Evolutionary conservation across 2,797 vertebrate genomes (phyloP).

Genomic region (Ctenosaura bakeri): DNA sequence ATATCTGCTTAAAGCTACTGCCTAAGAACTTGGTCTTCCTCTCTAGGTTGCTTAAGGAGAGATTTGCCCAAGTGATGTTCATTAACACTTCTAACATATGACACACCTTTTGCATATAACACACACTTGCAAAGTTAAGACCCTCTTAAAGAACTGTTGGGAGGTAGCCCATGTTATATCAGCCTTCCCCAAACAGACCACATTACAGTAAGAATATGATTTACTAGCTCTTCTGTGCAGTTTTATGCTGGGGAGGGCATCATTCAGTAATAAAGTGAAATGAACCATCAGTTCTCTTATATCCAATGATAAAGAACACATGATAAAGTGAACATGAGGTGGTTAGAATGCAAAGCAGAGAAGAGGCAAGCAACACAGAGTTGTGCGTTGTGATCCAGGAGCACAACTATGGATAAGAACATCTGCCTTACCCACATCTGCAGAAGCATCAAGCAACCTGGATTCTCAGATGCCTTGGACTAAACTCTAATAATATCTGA

Average conservation of each 20-base stretch:
- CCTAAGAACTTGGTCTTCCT: accelerated
- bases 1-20: background rate
- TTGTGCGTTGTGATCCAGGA: background rate
- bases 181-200: constrained; percentile 5
- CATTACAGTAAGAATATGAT: constrained; percentile 13
- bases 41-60: background rate
- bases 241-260: constrained; percentile 5
- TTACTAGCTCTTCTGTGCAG: background rate
- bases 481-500: no score
- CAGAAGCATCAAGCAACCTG: background rate
- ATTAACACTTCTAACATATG: background rate
- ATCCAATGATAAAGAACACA: background rate
- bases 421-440: background rate
- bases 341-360: background rate
- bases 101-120: no score
- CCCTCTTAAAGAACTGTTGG: background rate
- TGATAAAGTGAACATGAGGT: background rate
- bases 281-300: background rate
- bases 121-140: background rate
- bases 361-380: no score
- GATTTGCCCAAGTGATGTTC: background rate
- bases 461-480: background rate
- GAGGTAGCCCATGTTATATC: constrained; percentile 6
- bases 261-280: constrained; percentile 4
- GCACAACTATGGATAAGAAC: background rate